phyloP scores from a whole-genome alignment of 2,113 vertebrate genomes.

The Chinchilla lanigera region DNA sequence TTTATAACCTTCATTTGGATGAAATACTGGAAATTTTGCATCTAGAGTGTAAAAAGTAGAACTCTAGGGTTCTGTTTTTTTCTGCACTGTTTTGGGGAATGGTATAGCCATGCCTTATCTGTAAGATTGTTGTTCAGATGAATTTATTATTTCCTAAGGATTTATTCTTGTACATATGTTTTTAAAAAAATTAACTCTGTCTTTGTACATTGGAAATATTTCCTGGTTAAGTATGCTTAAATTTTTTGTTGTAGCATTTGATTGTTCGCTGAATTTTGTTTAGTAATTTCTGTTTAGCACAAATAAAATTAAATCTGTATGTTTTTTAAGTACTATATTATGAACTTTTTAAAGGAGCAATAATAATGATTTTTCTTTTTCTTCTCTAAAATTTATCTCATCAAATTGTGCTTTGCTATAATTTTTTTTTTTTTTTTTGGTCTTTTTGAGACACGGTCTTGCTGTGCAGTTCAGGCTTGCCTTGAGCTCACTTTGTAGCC shows the following conservation, averaged over 20 bases:
- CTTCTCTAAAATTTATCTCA: constrained; percentile 38
- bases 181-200: background rate
- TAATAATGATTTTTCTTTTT: constrained; percentile 20
- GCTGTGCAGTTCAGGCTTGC: too few relatives aligned
- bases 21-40: constrained; percentile 5
- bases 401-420: constrained; percentile 28
- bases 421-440: constrained; percentile 27
- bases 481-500: too few relatives aligned
- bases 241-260: background rate
- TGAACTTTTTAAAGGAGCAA: background rate
- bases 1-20: constrained; percentile 12
- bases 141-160: background rate
- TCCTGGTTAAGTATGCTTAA: constrained; percentile 45
- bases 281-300: constrained; percentile 11
- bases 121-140: background rate
- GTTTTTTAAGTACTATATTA: background rate
- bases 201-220: constrained; percentile 43
- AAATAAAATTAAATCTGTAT: constrained; percentile 35
- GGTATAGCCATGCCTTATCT: background rate
- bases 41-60: background rate
- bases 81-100: background rate
- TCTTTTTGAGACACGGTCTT: too few relatives aligned
- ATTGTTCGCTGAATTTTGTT: background rate
- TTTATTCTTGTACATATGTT: background rate
- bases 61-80: background rate